A percentile compares a stretch with the other conserved stretches of the same genome.
phyloP scores from a whole-genome alignment of 2,113 vertebrate species.

The Phodopus roborovskii region DNA sequence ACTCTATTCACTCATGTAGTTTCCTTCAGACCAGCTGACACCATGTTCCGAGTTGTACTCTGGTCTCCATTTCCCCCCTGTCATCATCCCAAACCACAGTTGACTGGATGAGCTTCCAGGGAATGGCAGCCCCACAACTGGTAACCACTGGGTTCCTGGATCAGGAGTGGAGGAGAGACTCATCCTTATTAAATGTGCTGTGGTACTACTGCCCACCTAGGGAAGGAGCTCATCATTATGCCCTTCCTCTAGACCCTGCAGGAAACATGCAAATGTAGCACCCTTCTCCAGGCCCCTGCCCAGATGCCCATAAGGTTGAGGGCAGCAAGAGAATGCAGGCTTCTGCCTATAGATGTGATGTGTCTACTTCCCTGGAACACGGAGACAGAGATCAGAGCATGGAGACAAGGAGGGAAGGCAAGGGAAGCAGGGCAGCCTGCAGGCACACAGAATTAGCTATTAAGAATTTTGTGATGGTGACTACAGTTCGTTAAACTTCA shows the following conservation, averaged over 20 bases:
- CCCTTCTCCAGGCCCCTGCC: neutral
- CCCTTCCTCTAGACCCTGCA: neutral
- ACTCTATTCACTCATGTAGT: neutral
- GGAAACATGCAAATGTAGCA: neutral
- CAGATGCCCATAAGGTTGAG: fast-evolving
- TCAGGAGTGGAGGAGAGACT: neutral
- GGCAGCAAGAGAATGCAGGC: neutral
- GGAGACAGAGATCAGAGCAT: neutral
- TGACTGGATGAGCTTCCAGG: neutral
- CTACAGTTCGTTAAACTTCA: neutral
- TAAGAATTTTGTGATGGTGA: neutral
- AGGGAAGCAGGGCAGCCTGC: neutral
- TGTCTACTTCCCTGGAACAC: neutral
- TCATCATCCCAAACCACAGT: neutral
- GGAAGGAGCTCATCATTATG: neutral
- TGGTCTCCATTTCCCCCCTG: neutral
- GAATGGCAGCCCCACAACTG: neutral
- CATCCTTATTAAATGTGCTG: neutral
- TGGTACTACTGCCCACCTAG: neutral
- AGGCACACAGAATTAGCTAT: neutral
- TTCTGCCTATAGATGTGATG: neutral
- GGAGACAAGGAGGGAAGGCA: neutral
- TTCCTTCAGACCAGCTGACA: neutral
- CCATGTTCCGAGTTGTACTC: neutral
- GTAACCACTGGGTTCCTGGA: neutral